phyloP scores from a whole-genome alignment of 2,113 vertebrate genomes.

The Catharus bicknelli region DNA sequence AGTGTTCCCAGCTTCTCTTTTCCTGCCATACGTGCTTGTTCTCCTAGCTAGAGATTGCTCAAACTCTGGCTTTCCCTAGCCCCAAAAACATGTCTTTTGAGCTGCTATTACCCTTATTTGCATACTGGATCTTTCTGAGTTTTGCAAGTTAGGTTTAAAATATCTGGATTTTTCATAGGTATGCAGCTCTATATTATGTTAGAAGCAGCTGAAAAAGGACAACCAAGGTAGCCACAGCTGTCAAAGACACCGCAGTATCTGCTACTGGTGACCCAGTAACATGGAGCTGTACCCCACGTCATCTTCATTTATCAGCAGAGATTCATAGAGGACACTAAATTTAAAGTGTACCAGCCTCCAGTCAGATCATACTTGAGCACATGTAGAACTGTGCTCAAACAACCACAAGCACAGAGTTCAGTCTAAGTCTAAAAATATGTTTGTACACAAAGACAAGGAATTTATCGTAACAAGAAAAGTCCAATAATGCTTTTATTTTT shows the following conservation, averaged over 20 bases:
- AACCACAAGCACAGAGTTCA: neutral
- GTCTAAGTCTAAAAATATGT: neutral
- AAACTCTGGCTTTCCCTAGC: neutral
- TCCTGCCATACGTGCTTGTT: neutral
- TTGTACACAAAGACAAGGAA: neutral
- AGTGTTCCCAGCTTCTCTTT: neutral
- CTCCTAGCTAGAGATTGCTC: neutral
- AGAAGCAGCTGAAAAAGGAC: neutral
- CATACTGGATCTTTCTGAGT: neutral
- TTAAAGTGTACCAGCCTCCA: neutral
- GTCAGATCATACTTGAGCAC: neutral
- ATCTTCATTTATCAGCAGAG: neutral
- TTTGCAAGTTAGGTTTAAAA: neutral
- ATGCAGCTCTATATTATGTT: neutral
- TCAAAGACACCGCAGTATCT: neutral
- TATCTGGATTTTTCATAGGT: neutral
- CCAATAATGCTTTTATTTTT: conserved; percentile 5
- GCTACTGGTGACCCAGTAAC: neutral
- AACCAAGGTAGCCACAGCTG: neutral
- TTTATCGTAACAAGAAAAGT: neutral
- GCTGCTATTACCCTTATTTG: fast-evolving
- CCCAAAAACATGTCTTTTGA: neutral
- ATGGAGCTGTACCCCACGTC: neutral
- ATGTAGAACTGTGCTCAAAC: no score
- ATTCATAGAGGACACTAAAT: neutral